phyloP scores from a whole-genome alignment of 2,113 vertebrate species.

The Paradoxurus hermaphroditus region DNA sequence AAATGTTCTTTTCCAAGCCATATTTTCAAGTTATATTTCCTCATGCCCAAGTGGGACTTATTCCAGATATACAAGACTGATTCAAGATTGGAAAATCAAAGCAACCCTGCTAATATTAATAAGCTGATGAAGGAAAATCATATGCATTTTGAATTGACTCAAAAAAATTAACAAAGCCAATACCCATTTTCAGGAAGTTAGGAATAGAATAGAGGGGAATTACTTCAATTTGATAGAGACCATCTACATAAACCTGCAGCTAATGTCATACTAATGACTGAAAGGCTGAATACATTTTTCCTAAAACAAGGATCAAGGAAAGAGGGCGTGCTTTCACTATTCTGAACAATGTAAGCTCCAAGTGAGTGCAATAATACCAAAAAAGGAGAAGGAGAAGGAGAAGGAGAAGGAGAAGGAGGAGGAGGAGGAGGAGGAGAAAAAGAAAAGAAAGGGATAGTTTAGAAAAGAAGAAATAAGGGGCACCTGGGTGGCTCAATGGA shows the following conservation, averaged over 20 bases:
- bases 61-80: not conserved
- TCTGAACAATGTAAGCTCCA: not conserved
- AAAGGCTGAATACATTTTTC: not conserved
- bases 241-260: not conserved
- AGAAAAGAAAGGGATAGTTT: not conserved
- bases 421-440: too few relatives aligned
- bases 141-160: not conserved
- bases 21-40: not conserved
- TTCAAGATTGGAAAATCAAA: not conserved
- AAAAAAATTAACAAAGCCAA: not conserved
- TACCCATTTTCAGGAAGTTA: not conserved
- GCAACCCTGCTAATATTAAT: not conserved
- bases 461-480: not conserved
- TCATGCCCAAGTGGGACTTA: not conserved
- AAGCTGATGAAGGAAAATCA: not conserved
- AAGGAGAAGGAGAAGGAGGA: too few relatives aligned
- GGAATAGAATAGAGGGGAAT: not conserved
- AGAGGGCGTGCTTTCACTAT: not conserved
- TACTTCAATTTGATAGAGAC: not conserved
- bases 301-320: not conserved
- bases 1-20: not conserved
- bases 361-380: not conserved
- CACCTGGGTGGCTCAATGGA: too few relatives aligned
- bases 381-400: not conserved
- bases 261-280: not conserved